Evolutionary conservation across 2,888 invertebrate genomes (phyloP).

Genomic region (Drepanosiphum platanoidis): DNA sequence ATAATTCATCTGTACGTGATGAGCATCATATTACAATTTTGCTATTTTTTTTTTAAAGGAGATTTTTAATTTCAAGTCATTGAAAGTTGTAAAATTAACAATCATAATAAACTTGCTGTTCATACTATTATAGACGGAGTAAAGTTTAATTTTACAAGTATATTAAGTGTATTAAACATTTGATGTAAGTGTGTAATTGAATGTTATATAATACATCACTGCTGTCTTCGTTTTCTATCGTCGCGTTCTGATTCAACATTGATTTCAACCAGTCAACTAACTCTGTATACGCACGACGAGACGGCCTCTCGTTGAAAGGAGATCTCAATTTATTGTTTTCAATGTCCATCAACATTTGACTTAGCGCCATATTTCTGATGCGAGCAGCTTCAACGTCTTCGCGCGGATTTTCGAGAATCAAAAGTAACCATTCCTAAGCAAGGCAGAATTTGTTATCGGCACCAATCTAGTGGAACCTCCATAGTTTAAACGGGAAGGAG

Average conservation of each 20-base stretch:
- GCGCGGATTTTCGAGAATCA: neutral
- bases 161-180: too few relatives aligned
- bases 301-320: conserved; percentile 43
- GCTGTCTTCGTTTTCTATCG: neutral
- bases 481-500: too few relatives aligned
- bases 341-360: conserved; percentile 25
- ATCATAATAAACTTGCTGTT: too few relatives aligned
- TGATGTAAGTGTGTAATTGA: neutral
- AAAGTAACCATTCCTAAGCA: conserved; percentile 54
- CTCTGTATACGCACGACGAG: neutral
- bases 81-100: too few relatives aligned
- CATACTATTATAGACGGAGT: too few relatives aligned
- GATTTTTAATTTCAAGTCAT: too few relatives aligned
- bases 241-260: neutral
- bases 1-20: too few relatives aligned
- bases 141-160: too few relatives aligned
- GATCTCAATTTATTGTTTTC: neutral
- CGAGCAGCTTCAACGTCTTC: neutral
- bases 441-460: too few relatives aligned
- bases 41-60: too few relatives aligned
- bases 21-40: too few relatives aligned
- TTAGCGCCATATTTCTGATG: conserved; percentile 32
- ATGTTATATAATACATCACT: neutral
- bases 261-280: neutral
- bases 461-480: too few relatives aligned